Evolutionary conservation across 2,113 vertebrate species (phyloP), one percentile per base, ranked within the genome.

Genomic region (Chamaetylas fuelleborni): DNA sequence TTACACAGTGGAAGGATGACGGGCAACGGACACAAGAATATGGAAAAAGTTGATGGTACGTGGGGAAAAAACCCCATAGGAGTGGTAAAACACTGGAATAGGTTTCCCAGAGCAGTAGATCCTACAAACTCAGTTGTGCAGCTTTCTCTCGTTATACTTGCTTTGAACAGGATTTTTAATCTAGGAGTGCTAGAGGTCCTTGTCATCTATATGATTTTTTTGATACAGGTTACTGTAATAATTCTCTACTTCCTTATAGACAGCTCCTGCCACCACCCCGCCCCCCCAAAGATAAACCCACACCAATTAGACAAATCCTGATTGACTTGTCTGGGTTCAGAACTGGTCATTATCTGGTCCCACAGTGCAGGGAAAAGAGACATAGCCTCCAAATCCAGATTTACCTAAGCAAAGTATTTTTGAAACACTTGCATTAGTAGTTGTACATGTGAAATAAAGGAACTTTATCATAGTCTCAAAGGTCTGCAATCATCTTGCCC

Each of bases 61-160:
- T 36, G 29, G 43, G 28, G 1, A 24, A 60, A 60, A 84, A 65
- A 14, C 0, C 2, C 13, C 8, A 18, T 1, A 43, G 45, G 4
- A 74, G 4, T 3, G 2, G 8, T 24, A 28, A 56, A 85, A 57
- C n/a, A 17, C 42, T 48, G 45, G 50, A 78, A 31, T 13, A 56
- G 19, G 31, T 61, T 92, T 34, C n/a, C n/a, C 28, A 48, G 25
- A 66, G n/a, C 17, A 34, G 45, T 5, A 81, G 42, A 24, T 15
- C 42, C 5, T 67, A 76, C 28, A 73, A 80, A 40, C 20, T 73
- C 34, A 42, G 20, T 8, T 29, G 26, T 0, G 0, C 33, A 81
- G 24, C n/a, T 42, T 81, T n/a, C 12, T 79, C 45, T 61, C n/a
- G 25, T 16, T 11, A 7, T 25, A 53, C 0, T 1, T 61, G 12